Base-by-base conservation (phyloP, 2,888 invertebrate genomes). In the Latrodectus hesperus region DNA sequence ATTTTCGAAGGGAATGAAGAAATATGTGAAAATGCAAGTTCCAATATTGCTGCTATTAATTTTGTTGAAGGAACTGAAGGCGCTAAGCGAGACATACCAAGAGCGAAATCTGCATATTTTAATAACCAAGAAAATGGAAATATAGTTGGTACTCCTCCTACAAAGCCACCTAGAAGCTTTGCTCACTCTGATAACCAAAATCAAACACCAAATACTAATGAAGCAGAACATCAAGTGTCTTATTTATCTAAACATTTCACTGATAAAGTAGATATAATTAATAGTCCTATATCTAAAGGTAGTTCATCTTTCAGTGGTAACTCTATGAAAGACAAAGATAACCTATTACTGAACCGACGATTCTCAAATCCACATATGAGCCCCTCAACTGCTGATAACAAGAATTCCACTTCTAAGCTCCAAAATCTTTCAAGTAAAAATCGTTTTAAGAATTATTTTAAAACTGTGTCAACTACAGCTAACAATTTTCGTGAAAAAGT, bases 141-240 rank as follows among this genome's bases (percentile, higher is more conserved):
- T n/a, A 16, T n/a, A 5, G 38, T n/a, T 16, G 22, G 11, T 64
- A 55, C 71, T 14, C 86, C 86, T 9, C 86, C 86, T 52, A 60
- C 55, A n/a, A 86, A 86, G 68, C 86, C 86, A 16, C 86, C 86
- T 6, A 81, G 86, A 64, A 81, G 26, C 64, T 86, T 77, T 86
- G 38, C 22, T 38, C 76, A 53, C 51, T 53, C 52, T 12, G 77
- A 77, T 14, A 84, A 52, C 64, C 12, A 72, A 65, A 64, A 67
- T 53, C n/a, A 78, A 55, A 12, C 16, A 9, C 51, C 67, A 14
- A 67, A n/a, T 12, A 71, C 68, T 68, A 22, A 22, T 22, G 22
- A 22, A 22, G 22, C 22, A 22, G 22, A 22, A 22, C 22, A 22
- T 22, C 22, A 22, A 22, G 22, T 1, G 1, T 22, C 22, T 22